Evolutionary conservation across 2,113 vertebrate species (phyloP).

Genomic region (Bucco capensis): DNA sequence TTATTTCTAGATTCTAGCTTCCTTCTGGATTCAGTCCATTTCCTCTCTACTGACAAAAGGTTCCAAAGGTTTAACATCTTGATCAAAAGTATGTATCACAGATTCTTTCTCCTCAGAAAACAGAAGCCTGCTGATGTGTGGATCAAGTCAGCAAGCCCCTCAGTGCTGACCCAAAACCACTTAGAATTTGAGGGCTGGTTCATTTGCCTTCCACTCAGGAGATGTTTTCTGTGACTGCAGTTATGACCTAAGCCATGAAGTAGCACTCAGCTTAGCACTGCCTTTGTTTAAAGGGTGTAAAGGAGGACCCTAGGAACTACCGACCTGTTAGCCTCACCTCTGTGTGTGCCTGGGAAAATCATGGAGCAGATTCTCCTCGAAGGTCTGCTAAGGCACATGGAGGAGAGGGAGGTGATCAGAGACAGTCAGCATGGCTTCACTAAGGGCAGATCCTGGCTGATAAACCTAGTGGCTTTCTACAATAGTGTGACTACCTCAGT

Average conservation of each 20-base stretch:
- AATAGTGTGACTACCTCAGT: too few species aligned
- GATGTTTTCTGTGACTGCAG: not conserved
- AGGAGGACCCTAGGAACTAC: too few species aligned
- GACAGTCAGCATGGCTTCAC: too few species aligned
- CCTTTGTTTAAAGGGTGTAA: not conserved
- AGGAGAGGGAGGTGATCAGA: too few species aligned
- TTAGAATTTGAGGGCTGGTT: not conserved
- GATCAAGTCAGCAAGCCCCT: not conserved
- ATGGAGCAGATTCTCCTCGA: too few species aligned
- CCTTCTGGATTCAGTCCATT: not conserved
- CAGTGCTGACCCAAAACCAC: not conserved
- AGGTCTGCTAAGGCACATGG: too few species aligned
- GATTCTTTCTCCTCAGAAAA: not conserved
- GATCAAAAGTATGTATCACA: accelerated
- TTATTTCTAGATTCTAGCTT: not conserved
- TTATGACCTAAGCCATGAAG: not conserved
- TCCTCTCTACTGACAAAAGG: not conserved
- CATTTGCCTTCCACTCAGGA: not conserved
- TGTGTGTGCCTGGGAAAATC: too few species aligned
- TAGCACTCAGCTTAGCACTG: not conserved
- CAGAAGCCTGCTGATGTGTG: not conserved
- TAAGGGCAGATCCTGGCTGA: too few species aligned
- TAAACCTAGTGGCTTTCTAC: too few species aligned
- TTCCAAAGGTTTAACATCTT: not conserved
- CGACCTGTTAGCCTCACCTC: too few species aligned